These are phyloP conservation scores for Nicator chloris DNA, from an alignment of 2,113 vertebrate genomes.

Conservation along the genomic window DNA sequence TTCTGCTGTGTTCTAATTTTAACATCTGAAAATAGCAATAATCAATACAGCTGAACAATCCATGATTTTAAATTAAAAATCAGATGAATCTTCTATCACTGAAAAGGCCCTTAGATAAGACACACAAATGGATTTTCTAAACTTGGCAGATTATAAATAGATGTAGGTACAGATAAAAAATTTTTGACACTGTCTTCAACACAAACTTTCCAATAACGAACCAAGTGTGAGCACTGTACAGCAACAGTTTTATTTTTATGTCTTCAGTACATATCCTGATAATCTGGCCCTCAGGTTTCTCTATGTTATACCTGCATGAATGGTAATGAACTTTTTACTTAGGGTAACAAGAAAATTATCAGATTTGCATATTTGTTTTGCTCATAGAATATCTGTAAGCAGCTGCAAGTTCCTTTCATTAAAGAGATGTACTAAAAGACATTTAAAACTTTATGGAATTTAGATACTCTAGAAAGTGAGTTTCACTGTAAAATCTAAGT, in stretches of 20 bases:
- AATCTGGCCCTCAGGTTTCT: background rate
- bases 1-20: background rate
- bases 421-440: background rate
- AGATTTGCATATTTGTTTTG: background rate
- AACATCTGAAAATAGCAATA: slow-evolving; percentile 1
- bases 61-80: background rate
- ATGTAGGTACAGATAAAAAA: background rate
- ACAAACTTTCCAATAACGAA: background rate
- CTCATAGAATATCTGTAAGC: background rate
- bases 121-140: background rate
- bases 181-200: background rate
- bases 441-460: background rate
- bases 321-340: background rate
- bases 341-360: background rate
- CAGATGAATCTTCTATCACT: background rate
- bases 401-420: background rate
- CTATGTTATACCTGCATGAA: background rate
- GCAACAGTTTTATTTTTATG: background rate
- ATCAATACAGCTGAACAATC: background rate
- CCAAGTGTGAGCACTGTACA: background rate
- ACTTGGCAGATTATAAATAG: background rate
- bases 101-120: background rate
- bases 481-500: background rate
- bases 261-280: background rate
- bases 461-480: background rate